Conservation (phyloP, 2,888 invertebrate species). For the Yponomeuta sedellus region DNA sequence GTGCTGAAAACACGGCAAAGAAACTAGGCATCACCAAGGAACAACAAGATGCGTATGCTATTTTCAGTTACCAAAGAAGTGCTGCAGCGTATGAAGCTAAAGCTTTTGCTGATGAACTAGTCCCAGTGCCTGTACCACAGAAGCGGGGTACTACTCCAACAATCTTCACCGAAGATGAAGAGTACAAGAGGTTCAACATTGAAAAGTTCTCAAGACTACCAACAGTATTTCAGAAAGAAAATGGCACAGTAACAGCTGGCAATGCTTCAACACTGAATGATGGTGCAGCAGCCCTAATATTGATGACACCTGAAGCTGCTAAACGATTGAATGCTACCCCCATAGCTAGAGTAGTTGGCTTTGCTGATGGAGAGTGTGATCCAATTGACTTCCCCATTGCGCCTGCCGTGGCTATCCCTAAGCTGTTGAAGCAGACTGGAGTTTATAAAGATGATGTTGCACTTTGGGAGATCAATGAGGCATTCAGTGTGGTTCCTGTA, state of each 20-base stretch:
- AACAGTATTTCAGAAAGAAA: slow-evolving; percentile 95
- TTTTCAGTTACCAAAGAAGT: slow-evolving; percentile 92
- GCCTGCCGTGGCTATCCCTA: slow-evolving; percentile 93
- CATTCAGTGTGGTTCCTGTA: slow-evolving; percentile 95
- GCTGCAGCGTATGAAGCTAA: slow-evolving; percentile 88
- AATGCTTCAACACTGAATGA: slow-evolving; percentile 99
- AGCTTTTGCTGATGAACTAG: slow-evolving; percentile 87
- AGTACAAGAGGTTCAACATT: slow-evolving; percentile 95
- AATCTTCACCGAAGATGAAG: slow-evolving; percentile 92
- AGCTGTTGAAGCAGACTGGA: slow-evolving; percentile 88
- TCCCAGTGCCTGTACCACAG: slow-evolving; percentile 88
- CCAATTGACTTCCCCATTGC: slow-evolving; percentile 99
- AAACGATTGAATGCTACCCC: slow-evolving; percentile 87
- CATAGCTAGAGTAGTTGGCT: slow-evolving; percentile 91
- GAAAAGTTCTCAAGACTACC: slow-evolving; percentile 90
- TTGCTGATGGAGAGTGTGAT: slow-evolving; percentile 95
- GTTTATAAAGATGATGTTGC: slow-evolving; percentile 91
- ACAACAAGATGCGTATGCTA: slow-evolving; percentile 96
- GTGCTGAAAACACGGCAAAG: slow-evolving; percentile 98
- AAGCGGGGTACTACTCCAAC: slow-evolving; percentile 87
- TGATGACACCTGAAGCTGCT: slow-evolving; percentile 88
- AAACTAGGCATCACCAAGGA: slow-evolving; percentile 89
- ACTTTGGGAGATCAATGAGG: slow-evolving; percentile 99
- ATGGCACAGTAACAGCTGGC: slow-evolving; percentile 97
- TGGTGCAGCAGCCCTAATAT: slow-evolving; percentile 94